These are phyloP conservation scores for Elanoides forficatus DNA, from an alignment of 2,113 vertebrate species.

Conservation along the genomic window DNA sequence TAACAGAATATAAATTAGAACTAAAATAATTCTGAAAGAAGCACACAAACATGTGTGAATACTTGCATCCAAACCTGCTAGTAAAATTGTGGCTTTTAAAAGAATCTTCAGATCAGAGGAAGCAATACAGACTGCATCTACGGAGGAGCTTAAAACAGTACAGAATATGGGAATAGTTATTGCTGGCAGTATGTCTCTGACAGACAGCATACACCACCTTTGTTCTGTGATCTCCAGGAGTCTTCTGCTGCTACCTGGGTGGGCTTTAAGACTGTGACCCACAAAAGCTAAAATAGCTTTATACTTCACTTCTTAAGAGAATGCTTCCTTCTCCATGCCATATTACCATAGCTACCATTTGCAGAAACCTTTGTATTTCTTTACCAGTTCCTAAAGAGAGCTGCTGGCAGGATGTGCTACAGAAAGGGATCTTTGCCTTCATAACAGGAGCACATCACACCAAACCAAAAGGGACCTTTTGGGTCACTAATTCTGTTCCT, in stretches of 20 bases:
- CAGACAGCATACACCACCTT: background rate
- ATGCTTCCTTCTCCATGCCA: background rate
- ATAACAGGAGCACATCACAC: background rate
- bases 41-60: rapidly evolving
- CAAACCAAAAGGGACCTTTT: background rate
- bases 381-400: background rate
- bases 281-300: background rate
- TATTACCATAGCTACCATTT: background rate
- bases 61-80: background rate
- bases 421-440: background rate
- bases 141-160: background rate
- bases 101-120: background rate
- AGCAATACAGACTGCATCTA: background rate
- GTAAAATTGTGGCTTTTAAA: background rate
- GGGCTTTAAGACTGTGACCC: background rate
- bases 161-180: background rate
- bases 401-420: background rate
- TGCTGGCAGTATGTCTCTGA: background rate
- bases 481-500: background rate
- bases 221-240: background rate
- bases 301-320: background rate
- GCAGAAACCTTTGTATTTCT: background rate
- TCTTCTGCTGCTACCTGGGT: background rate
- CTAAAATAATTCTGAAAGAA: background rate
- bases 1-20: background rate